These are phyloP conservation scores for Percopsis transmontana DNA, from an alignment of 2,113 vertebrate species.

Conservation along the genomic window DNA sequence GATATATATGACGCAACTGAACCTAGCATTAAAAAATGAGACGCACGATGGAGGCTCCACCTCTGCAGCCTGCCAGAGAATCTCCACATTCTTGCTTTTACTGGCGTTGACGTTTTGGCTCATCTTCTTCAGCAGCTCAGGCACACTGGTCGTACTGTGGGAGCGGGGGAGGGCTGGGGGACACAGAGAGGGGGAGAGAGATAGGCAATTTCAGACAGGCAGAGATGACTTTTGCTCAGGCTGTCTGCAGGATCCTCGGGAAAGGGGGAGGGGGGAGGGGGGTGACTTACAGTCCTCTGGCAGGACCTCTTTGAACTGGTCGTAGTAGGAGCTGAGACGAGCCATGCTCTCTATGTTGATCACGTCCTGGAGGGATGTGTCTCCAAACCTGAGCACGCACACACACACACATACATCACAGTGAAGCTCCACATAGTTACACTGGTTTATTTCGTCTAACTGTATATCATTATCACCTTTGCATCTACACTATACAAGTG, in stretches of 20 bases:
- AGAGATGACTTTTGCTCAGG: neutral
- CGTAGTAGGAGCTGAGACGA: slow-evolving; percentile 93
- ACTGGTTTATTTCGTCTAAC: neutral
- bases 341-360: slow-evolving; percentile 93
- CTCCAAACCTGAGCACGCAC: slow-evolving; percentile 86
- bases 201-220: neutral
- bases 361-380: slow-evolving; percentile 94
- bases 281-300: slow-evolving; percentile 94
- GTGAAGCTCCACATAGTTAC: neutral
- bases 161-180: slow-evolving; percentile 87
- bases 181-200: neutral
- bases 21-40: too few relatives aligned
- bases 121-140: slow-evolving; percentile 90
- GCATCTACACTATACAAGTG: too few relatives aligned
- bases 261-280: neutral
- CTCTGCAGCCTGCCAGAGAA: slow-evolving; percentile 99
- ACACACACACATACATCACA: neutral
- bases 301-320: slow-evolving; percentile 97
- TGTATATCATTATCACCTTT: neutral
- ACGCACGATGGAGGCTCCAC: slow-evolving; percentile 72
- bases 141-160: slow-evolving; percentile 89
- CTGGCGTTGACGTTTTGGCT: slow-evolving; percentile 91
- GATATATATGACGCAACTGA: neutral
- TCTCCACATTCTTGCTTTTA: slow-evolving; percentile 98
- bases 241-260: neutral